phyloP scores from a whole-genome alignment of 1,140 invertebrate genomes.

The Drosophila littoralis region DNA sequence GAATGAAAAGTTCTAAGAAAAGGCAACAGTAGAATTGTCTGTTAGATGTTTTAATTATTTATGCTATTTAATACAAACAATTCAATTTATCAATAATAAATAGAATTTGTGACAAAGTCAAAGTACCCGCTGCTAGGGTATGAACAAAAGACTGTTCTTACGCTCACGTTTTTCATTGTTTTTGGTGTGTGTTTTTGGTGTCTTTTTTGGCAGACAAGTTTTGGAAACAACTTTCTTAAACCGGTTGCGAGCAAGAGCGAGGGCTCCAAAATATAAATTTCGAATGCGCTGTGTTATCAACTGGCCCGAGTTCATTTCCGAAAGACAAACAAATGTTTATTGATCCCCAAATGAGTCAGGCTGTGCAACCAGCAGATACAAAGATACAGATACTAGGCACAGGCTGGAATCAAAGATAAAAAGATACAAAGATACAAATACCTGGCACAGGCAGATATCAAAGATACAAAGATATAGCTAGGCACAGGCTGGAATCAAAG shows the following conservation, averaged over 20 bases:
- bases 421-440: not conserved
- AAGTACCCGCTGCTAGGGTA: not conserved
- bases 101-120: not conserved
- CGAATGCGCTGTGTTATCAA: slow-evolving; percentile 8
- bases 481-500: too few species aligned
- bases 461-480: too few species aligned
- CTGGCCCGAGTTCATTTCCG: not conserved
- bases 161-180: slow-evolving; percentile 41
- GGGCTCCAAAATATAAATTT: slow-evolving; percentile 1
- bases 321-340: slow-evolving; percentile 1
- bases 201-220: slow-evolving; percentile 33
- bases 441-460: not conserved
- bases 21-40: too few species aligned
- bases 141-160: slow-evolving; percentile 1
- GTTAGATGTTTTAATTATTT: too few species aligned
- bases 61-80: too few species aligned
- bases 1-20: too few species aligned
- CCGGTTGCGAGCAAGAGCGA: slow-evolving; percentile 47
- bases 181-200: slow-evolving; percentile 19
- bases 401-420: not conserved
- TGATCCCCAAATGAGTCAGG: slow-evolving; percentile 35
- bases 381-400: not conserved
- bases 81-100: too few species aligned
- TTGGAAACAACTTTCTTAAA: slow-evolving; percentile 69
- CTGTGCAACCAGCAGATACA: not conserved